Base-by-base conservation (phyloP, 1,140 invertebrate genomes). In the Drosophila takahashii region DNA sequence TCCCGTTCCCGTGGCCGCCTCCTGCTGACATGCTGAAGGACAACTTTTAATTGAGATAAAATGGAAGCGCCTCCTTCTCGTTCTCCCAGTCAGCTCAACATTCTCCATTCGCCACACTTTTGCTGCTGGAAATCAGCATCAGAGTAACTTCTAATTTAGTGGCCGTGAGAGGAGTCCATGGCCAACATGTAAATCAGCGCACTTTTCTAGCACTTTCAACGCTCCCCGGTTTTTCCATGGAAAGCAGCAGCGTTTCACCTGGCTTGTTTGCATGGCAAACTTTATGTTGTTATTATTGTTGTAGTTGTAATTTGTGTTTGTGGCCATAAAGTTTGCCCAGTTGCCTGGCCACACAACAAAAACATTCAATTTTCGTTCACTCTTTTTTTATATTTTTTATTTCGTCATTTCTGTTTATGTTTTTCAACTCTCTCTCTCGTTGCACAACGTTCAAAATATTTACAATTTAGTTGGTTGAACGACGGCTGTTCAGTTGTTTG, bases 11-110 rank as follows among this genome's bases (percentile, higher is more conserved):
- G 22, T 22, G 1, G 22, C 64, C 58, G 45, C 57, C 51, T 45
- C n/a, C 50, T 48, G 84, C 80, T 89, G 84, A 89, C 85, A 77
- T 67, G 79, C 79, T 89, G 79, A 89, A 89, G 84, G 84, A 89
- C 84, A 89, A 89, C 72, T 89, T 89, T 89, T 84, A 89, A 89
- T 89, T 89, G 84, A 89, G 84, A 89, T 89, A 89, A 89, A 89
- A 89, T 89, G 77, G 53, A 76, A 72, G 79, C 75, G 36, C 22
- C 39, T 37, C 34, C 44, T n/a, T 27, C 3, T 27, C 9, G 27
- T 29, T 27, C 36, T 53, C 11, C 36, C 11, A 6, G 15, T 9
- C 15, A 27, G 11, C 13, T 29, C 13, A 1, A 8, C 64, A 26
- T 18, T 44, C 41, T 26, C 56, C 54, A 39, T 51, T 45, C 42